phyloP scores from a whole-genome alignment of 1,140 invertebrate species.

The Reticulitermes speratus region DNA sequence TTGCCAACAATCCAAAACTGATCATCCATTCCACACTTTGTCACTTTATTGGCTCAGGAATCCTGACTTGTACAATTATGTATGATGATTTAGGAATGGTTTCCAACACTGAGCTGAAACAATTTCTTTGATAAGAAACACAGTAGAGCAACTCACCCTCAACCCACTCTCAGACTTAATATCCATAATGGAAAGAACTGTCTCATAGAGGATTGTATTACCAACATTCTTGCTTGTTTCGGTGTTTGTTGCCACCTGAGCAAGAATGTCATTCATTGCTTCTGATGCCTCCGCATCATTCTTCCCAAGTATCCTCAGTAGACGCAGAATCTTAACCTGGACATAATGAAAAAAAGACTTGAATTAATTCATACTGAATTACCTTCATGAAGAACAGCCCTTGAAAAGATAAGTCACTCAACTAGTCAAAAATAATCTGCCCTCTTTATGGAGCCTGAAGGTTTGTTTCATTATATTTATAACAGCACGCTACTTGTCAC shows the following conservation, averaged over 20 bases:
- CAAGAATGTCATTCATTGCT: slow-evolving; percentile 99
- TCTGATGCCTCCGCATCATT: slow-evolving; percentile 97
- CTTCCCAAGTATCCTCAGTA: slow-evolving; percentile 90
- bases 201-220: slow-evolving; percentile 97
- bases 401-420: too few species aligned
- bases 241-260: slow-evolving; percentile 97
- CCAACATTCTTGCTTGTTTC: slow-evolving; percentile 98
- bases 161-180: slow-evolving; percentile 94
- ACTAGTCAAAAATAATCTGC: too few species aligned
- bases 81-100: too few species aligned
- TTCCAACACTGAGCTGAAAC: too few species aligned
- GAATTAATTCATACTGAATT: slow-evolving; percentile 38
- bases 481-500: too few species aligned
- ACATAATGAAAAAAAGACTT: background rate
- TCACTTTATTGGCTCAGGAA: too few species aligned
- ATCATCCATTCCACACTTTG: too few species aligned
- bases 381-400: slow-evolving; percentile 25
- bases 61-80: too few species aligned
- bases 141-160: slow-evolving; percentile 56
- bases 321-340: slow-evolving; percentile 93
- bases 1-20: too few species aligned
- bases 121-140: background rate
- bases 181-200: slow-evolving; percentile 97
- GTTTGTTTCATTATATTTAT: too few species aligned
- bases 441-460: too few species aligned